phyloP scores from a whole-genome alignment of 2,888 invertebrate species.

The Gerris lacustris region DNA sequence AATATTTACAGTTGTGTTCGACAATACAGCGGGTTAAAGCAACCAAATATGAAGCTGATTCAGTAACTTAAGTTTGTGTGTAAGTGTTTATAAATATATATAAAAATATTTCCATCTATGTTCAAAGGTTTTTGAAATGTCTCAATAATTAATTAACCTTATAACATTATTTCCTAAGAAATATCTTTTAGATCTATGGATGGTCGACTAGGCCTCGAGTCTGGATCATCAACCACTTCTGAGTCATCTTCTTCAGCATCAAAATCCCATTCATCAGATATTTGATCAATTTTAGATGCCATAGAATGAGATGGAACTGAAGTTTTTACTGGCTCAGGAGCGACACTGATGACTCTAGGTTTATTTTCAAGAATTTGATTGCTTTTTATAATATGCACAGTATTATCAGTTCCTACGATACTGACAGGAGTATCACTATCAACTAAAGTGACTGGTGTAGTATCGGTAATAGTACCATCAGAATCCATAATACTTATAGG shows the following conservation, averaged over 20 bases:
- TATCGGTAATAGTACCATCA: not conserved
- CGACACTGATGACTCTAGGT: not conserved
- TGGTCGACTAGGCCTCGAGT: conserved; percentile 25
- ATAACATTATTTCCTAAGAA: not conserved
- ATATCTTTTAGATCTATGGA: conserved; percentile 23
- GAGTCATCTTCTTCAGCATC: conserved; percentile 26
- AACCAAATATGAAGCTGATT: no score
- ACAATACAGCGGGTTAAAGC: no score
- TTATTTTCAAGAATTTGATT: not conserved
- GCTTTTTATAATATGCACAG: not conserved
- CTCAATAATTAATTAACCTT: no score
- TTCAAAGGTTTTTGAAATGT: no score
- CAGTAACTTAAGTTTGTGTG: no score
- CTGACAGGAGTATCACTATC: not conserved
- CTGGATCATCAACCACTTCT: conserved; percentile 21
- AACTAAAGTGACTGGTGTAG: not conserved
- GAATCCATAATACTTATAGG: conserved; percentile 5
- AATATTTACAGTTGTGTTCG: no score
- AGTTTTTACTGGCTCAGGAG: conserved; percentile 4
- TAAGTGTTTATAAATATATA: no score
- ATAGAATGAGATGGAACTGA: not conserved
- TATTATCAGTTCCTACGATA: not conserved
- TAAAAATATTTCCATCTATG: no score
- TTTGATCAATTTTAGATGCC: conserved; percentile 22
- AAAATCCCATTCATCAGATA: conserved; percentile 27